A percentile compares a stretch with the other conserved stretches of the same genome.
Evolutionary conservation across 2,113 vertebrate species (phyloP).

Genomic region (Nerophis lumbriciformis): DNA sequence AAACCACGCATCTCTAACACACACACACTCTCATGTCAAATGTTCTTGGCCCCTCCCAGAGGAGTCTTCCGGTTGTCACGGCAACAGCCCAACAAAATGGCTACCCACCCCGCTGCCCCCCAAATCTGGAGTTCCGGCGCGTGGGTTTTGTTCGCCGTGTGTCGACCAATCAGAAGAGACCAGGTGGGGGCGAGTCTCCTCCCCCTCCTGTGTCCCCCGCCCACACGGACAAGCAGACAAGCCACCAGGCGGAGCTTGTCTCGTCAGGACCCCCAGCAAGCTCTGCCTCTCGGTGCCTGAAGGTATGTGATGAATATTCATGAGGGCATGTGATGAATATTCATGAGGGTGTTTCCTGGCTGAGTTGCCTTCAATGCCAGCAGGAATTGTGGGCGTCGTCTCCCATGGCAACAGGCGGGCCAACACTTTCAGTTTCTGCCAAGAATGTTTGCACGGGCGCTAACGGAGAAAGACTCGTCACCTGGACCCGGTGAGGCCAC

Average conservation of each 20-base stretch:
- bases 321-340: too few relatives aligned
- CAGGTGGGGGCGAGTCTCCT: background rate
- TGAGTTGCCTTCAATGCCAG: too few relatives aligned
- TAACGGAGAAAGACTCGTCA: conserved; percentile 78
- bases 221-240: background rate
- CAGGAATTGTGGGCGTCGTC: background rate
- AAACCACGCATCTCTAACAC: too few relatives aligned
- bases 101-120: conserved; percentile 78
- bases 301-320: background rate
- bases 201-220: background rate
- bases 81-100: conserved; percentile 34
- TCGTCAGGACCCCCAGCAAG: conserved; percentile 44
- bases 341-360: too few relatives aligned
- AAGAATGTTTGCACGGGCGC: conserved; percentile 83
- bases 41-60: conserved; percentile 56
- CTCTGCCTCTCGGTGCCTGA: background rate
- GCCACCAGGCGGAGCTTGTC: background rate
- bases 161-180: background rate
- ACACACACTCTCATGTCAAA: too few relatives aligned
- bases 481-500: conserved; percentile 85
- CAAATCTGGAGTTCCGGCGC: conserved; percentile 70
- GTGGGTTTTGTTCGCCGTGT: conserved; percentile 42
- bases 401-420: background rate
- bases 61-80: conserved; percentile 80
- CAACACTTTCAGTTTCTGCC: conserved; percentile 69